Conservation (phyloP, 2,888 invertebrate species). For the Leptopilina drosophilae region DNA sequence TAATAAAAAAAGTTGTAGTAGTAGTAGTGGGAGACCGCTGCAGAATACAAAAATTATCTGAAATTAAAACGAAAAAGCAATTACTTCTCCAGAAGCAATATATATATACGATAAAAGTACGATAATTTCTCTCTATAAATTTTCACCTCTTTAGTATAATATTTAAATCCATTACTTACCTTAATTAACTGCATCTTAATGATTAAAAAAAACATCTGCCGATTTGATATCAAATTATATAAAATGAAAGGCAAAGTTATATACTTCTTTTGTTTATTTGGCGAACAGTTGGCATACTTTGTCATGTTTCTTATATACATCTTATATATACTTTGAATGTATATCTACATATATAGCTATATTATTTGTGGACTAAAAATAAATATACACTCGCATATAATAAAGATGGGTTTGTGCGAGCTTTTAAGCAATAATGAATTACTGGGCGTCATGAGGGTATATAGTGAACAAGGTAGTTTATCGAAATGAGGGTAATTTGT, state of each 20-base stretch:
- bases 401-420: background rate
- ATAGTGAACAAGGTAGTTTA: constrained; percentile 27
- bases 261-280: background rate
- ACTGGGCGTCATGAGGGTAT: constrained; percentile 27
- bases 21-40: too few relatives aligned
- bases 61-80: too few relatives aligned
- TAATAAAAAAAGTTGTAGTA: too few relatives aligned
- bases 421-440: constrained; percentile 23
- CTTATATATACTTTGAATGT: background rate
- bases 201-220: background rate
- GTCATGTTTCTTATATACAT: background rate
- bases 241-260: background rate
- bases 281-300: background rate
- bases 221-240: constrained; percentile 6
- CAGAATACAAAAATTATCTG: too few relatives aligned
- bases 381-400: background rate
- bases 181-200: constrained; percentile 13
- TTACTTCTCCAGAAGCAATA: too few relatives aligned
- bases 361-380: constrained; percentile 5
- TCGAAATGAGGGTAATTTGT: constrained; percentile 40
- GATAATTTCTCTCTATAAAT: background rate
- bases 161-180: constrained; percentile 11
- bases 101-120: too few relatives aligned
- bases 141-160: background rate
- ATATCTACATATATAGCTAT: background rate